Conservation (phyloP, 1,140 invertebrate genomes). For the Calliphora vicina region DNA sequence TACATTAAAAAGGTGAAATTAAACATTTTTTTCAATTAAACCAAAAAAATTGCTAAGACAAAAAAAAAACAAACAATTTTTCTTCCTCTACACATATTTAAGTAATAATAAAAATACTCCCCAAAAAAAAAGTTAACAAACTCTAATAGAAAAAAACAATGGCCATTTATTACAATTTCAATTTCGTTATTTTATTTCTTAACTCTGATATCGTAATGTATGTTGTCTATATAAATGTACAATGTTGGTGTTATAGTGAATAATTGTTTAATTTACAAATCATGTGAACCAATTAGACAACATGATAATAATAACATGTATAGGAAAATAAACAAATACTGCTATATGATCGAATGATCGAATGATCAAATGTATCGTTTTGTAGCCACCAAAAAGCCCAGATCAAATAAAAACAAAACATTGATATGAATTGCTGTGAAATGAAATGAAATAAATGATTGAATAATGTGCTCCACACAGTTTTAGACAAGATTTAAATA, state of each 20-base stretch:
- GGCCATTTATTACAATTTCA: not conserved
- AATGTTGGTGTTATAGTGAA: constrained; percentile 22
- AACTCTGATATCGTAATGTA: not conserved
- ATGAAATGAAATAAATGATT: constrained; percentile 7
- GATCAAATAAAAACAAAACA: not conserved
- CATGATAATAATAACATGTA: constrained; percentile 24
- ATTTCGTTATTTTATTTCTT: not conserved
- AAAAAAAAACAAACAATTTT: not conserved
- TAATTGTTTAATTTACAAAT: constrained; percentile 34
- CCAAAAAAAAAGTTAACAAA: not conserved
- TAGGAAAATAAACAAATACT: not conserved
- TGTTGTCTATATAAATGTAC: not conserved
- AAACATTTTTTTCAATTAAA: constrained; percentile 14
- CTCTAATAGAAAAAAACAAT: not conserved
- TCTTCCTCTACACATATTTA: not conserved
- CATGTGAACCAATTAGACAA: constrained; percentile 30
- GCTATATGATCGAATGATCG: too few species aligned
- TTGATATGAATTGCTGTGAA: not conserved
- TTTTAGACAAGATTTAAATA: constrained; percentile 19
- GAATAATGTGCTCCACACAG: not conserved
- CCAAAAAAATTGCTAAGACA: not conserved
- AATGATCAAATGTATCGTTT: too few species aligned
- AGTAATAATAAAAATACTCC: not conserved
- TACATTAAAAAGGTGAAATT: constrained; percentile 15
- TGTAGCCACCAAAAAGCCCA: not conserved